Evolutionary conservation across 2,888 invertebrate species (phyloP).

Genomic region (Bruchidius siliquastri): DNA sequence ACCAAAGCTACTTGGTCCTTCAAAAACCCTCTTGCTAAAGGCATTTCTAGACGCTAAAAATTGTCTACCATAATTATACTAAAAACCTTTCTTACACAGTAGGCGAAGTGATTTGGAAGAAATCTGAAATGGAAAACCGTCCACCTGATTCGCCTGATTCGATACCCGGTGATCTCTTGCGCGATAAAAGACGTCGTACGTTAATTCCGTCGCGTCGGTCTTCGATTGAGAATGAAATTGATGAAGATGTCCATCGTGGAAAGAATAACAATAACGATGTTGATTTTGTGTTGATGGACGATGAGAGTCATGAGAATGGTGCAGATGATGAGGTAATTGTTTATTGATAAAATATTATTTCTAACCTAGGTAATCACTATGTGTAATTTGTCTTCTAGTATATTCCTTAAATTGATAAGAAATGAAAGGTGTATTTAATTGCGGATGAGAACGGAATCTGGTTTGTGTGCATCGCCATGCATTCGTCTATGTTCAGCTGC

Average conservation of each 20-base stretch:
- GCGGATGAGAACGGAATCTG: no score
- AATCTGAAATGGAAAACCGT: conserved; percentile 39
- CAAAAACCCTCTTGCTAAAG: no score
- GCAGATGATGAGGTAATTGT: conserved; percentile 42
- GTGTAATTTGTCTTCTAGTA: no score
- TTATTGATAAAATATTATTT: conserved; percentile 1
- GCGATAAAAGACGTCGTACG: conserved; percentile 10
- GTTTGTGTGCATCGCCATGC: no score
- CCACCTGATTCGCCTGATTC: conserved; percentile 48
- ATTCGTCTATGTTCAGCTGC: no score
- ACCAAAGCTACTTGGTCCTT: no score
- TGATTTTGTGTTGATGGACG: conserved; percentile 49
- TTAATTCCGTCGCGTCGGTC: background rate
- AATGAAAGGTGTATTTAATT: no score
- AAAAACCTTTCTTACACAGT: background rate
- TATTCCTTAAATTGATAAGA: no score
- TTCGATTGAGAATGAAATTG: conserved; percentile 24
- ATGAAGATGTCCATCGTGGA: conserved; percentile 38
- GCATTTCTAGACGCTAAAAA: no score
- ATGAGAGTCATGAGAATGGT: conserved; percentile 38
- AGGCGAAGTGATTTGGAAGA: background rate
- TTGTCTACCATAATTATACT: background rate
- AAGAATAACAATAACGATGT: conserved; percentile 48
- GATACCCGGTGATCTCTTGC: conserved; percentile 44
- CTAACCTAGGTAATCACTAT: no score